Evolutionary conservation across 2,888 invertebrate genomes (phyloP).

Genomic region (Leptinotarsa rubiginosa): DNA sequence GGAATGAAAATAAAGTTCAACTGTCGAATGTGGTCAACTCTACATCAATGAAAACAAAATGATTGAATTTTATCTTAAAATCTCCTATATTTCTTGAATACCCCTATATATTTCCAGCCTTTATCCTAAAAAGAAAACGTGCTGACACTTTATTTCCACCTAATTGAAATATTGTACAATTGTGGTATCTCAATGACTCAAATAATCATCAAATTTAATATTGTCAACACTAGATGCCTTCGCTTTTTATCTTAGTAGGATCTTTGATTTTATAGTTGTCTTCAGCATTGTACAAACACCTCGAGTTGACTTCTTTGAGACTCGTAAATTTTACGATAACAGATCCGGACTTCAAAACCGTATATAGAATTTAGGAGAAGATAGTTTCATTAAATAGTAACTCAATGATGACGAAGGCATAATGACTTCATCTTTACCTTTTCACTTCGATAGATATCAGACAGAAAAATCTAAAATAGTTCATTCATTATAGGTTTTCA

Average conservation of each 20-base stretch:
- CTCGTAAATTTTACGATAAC: constrained; percentile 13
- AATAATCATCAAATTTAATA: constrained; percentile 29
- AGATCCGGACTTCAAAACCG: constrained; percentile 8
- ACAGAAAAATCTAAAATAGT: too few species aligned
- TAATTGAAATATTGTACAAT: constrained; percentile 10
- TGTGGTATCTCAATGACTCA: constrained; percentile 7
- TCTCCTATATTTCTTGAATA: too few species aligned
- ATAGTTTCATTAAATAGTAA: too few species aligned
- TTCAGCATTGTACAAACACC: constrained; percentile 22
- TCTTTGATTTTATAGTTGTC: constrained; percentile 38
- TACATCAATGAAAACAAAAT: too few species aligned
- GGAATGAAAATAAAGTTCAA: too few species aligned
- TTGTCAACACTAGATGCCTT: constrained; percentile 32
- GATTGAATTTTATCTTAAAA: too few species aligned
- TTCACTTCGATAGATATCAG: too few species aligned
- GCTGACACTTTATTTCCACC: not conserved
- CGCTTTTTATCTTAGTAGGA: constrained; percentile 30
- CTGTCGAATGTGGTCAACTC: too few species aligned
- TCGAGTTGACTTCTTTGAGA: constrained; percentile 5
- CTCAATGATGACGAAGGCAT: too few species aligned
- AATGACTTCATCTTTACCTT: too few species aligned
- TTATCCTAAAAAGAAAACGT: not conserved
- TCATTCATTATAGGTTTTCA: too few species aligned
- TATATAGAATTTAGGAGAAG: too few species aligned
- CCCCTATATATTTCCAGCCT: not conserved